Evolutionary conservation across 92 coral and sea anemone genomes (phyloP), one percentile per base, ranked within the genome.

Genomic region (Blastomussa wellsi): DNA sequence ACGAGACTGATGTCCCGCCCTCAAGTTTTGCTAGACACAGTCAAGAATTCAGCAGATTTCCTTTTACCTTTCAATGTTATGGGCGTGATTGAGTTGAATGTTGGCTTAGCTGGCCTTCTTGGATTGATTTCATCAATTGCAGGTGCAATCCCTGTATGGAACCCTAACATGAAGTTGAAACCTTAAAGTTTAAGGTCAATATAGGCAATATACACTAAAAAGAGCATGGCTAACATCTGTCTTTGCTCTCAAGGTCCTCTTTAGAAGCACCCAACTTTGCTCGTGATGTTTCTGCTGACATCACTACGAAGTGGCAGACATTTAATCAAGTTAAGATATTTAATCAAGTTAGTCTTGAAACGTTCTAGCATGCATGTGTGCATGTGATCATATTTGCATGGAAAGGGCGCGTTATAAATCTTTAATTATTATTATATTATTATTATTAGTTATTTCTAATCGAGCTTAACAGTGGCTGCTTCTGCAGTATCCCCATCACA

Each of bases 21-120:
- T 66, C 96, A 96, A 60, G 91, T 96, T 60, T 90, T 96, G 73
- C 94, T 96, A 14, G 99, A 96, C 65, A 88, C 93, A 4, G 93
- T 96, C 38, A 96, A 96, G 91, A 96, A 96, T 87, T 90, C 94
- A 22, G 98, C 99, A 14, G 99, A 96, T 81, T 92, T 90, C 82
- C 83, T 96, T 48, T 88, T 96, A 60, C 99, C 99, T 0, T 90
- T 92, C 70, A 96, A 96, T 90, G 98, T 96, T 20, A 91, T 96
- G 90, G 99, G 99, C 14, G 85, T 90, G 9, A 87, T 96, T 65
- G 92, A 96, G 79, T 80, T 96, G 70, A 94, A 93, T 59, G 90
- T 88, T 84, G 99, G 99, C 16, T 22, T 92, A 7, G 90, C 95
- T 47, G 99, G 99, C 4, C 44, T 96, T 82, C 95, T 96, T 31